Percentiles rank a stretch among this genome's conserved stretches.
Conservation (phyloP, 2,888 invertebrate genomes). For the Tryphoninae sp. region DNA sequence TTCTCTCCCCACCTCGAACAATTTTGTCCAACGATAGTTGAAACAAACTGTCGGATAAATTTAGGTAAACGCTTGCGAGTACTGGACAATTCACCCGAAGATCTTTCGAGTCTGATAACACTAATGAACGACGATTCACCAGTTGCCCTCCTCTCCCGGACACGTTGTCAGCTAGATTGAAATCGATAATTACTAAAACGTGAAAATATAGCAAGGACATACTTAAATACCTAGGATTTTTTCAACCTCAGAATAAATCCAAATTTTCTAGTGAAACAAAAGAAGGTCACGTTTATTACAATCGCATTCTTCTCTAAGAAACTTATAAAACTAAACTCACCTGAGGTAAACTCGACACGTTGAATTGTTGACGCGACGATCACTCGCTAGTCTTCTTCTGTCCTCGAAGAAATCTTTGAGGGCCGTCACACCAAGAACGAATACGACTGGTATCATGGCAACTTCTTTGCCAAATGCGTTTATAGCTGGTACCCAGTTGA, state of each 20-base stretch:
- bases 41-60: constrained; percentile 24
- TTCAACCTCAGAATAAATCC: no score
- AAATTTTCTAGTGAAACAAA: not conserved
- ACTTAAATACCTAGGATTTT: no score
- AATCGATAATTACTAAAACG: no score
- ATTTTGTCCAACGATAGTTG: constrained; percentile 39
- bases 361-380: constrained; percentile 96
- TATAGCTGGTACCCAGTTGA: constrained; percentile 97
- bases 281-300: no score
- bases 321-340: constrained; percentile 83
- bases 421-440: constrained; percentile 96
- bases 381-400: constrained; percentile 92
- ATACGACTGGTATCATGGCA: constrained; percentile 96
- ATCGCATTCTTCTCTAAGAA: no score
- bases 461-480: constrained; percentile 98
- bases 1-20: constrained; percentile 22
- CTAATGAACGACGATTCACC: not conserved
- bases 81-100: not conserved
- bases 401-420: constrained; percentile 98
- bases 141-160: no score
- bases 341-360: constrained; percentile 95
- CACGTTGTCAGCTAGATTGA: no score
- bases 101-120: not conserved
- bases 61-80: not conserved
- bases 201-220: no score